Percentiles rank a stretch among this genome's conserved stretches.
Evolutionary conservation across 2,888 invertebrate species (phyloP).

Genomic region (Lasioglossum pauxillum): DNA sequence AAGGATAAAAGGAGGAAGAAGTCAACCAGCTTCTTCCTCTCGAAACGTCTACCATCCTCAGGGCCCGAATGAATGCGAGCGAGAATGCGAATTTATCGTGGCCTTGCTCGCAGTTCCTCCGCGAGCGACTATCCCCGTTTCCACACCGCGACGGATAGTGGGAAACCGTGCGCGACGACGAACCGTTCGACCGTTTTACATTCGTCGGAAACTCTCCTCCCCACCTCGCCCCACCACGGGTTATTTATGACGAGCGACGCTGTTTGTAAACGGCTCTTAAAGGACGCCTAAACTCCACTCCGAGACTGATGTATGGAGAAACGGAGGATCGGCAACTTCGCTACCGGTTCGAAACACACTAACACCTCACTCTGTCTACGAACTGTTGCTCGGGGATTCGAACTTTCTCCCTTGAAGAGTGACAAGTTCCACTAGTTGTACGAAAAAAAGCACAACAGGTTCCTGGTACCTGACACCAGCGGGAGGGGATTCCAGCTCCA

Average conservation of each 20-base stretch:
- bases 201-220: slow-evolving; percentile 28
- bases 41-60: neutral
- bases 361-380: neutral
- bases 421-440: neutral
- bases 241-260: slow-evolving; percentile 48
- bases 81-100: slow-evolving; percentile 61
- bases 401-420: slow-evolving; percentile 41
- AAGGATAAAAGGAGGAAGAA: slow-evolving; percentile 32
- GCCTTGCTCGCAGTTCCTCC: slow-evolving; percentile 48
- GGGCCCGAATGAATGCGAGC: slow-evolving; percentile 17
- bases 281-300: slow-evolving; percentile 44
- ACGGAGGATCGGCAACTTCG: slow-evolving; percentile 36
- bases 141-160: slow-evolving; percentile 12
- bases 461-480: neutral
- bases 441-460: neutral
- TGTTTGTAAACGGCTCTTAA: slow-evolving; percentile 51
- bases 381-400: slow-evolving; percentile 13
- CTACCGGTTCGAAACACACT: slow-evolving; percentile 35
- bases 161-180: slow-evolving; percentile 43
- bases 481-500: neutral
- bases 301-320: slow-evolving; percentile 43
- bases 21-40: slow-evolving; percentile 23
- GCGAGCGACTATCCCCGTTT: slow-evolving; percentile 43
- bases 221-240: neutral
- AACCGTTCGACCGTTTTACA: slow-evolving; percentile 51